Conservation (phyloP, 1,140 invertebrate species). For the Drosophila erecta region DNA sequence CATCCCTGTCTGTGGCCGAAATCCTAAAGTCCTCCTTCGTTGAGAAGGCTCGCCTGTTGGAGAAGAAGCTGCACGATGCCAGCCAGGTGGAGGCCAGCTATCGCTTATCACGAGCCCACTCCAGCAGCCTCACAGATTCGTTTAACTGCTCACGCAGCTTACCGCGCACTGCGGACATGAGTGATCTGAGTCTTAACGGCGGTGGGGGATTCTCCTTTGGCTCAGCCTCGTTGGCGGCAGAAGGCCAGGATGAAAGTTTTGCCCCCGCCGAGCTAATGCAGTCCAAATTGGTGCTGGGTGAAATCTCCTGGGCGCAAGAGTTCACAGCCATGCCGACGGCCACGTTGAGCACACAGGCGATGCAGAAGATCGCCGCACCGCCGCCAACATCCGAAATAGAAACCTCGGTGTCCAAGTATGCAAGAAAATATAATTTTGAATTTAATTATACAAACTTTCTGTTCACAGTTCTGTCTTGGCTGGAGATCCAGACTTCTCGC, state of each 20-base stretch:
- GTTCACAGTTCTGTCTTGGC: conserved; percentile 61
- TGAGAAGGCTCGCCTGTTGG: conserved; percentile 67
- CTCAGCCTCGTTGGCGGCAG: conserved; percentile 17
- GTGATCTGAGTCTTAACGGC: conserved; percentile 58
- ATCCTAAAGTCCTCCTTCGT: conserved; percentile 70
- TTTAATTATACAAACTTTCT: background rate
- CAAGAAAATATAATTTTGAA: background rate
- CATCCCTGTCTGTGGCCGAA: conserved; percentile 63
- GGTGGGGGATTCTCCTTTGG: conserved; percentile 70
- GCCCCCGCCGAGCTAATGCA: conserved; percentile 77
- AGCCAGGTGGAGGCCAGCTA: conserved; percentile 19
- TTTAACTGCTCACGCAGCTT: conserved; percentile 64
- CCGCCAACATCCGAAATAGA: conserved; percentile 48
- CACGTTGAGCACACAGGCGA: conserved; percentile 61
- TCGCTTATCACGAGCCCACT: conserved; percentile 12
- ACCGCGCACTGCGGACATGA: conserved; percentile 74
- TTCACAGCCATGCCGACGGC: conserved; percentile 72
- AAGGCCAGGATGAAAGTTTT: conserved; percentile 64
- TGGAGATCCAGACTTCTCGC: conserved; percentile 73
- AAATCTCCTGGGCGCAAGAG: conserved; percentile 81
- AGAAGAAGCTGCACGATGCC: conserved; percentile 41
- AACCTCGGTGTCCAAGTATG: conserved; percentile 70
- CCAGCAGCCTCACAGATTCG: conserved; percentile 41
- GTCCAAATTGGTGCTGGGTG: conserved; percentile 69
- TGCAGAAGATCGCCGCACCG: conserved; percentile 56